Base-by-base conservation (phyloP, 2,888 invertebrate genomes). In the Uloborus plumipes region DNA sequence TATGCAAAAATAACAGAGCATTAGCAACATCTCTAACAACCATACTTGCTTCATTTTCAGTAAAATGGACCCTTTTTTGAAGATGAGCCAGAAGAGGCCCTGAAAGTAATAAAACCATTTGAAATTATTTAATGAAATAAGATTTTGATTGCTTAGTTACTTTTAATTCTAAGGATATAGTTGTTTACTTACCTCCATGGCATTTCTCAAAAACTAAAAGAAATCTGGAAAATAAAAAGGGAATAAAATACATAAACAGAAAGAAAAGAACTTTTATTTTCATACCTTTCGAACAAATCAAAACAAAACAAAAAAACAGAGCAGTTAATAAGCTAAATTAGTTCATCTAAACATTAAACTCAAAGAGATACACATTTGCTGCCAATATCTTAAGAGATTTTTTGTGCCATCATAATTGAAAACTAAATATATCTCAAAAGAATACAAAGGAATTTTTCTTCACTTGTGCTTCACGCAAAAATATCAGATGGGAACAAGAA, bases 121-220 rank as follows among this genome's bases (percentile, higher is more conserved):
- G 18, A 49, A 14, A 65, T 73, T 26, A 76, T 26, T 6, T 11
- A 49, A 9, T 49, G n/a, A 31, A 39, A 61, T 22, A 11, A 16
- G 1, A 61, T 13, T 61, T 11, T 61, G 15, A 31, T 61, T 26
- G 9, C 39, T 39, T 26, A 61, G 14, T 26, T 16, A 26, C 16
- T 31, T 31, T 65, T 49, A 20, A 13, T 20, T 65, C 0, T 13
- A 49, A 18, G 20, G 58, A 22, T 11, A 13, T 1, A 11, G 58
- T 22, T 65, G 0, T 47, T n/a, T 50, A 66, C 74, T 75, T 81
- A 86, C 88, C 91, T 87, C 98, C 98, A 89, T 94, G 94, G 89
- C 98, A 94, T 92, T 98, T 98, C 91, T 99, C 98, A 91, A 98
- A 99, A 89, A 98, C 96, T 90, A 99, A 93, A 91, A 97, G 98